Conservation (phyloP, 1,140 invertebrate species). For the Pogonognathellus flavescens region DNA sequence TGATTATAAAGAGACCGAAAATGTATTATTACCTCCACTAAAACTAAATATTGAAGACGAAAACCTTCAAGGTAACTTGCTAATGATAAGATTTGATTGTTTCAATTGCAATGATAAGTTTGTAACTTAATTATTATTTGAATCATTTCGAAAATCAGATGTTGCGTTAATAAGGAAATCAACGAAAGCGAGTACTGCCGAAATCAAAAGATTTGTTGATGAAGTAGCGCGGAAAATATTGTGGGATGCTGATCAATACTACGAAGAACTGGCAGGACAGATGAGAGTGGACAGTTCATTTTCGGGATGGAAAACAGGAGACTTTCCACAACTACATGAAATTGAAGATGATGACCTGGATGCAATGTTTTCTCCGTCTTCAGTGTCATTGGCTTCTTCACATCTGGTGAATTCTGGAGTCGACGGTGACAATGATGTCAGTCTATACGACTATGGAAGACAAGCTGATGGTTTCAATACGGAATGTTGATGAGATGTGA, state of each 20-base stretch:
- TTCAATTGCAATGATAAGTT: not conserved
- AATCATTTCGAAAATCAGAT: too few relatives aligned
- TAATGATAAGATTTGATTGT: not conserved
- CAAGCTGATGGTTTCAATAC: not conserved
- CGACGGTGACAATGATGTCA: not conserved
- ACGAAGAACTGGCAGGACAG: not conserved
- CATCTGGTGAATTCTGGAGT: not conserved
- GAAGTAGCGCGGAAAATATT: not conserved
- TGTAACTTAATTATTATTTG: not conserved
- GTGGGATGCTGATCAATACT: not conserved
- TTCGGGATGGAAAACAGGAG: not conserved
- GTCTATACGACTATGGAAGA: not conserved
- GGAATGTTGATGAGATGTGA: not conserved
- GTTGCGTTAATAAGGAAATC: not conserved
- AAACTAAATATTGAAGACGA: not conserved
- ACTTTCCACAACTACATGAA: conserved; percentile 9
- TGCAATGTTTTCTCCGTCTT: not conserved
- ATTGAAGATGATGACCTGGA: conserved; percentile 32
- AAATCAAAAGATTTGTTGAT: not conserved
- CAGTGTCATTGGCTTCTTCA: not conserved
- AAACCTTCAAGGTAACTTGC: not conserved
- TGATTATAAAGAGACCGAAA: conserved; percentile 4
- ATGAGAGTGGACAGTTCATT: conserved; percentile 16
- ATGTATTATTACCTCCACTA: not conserved
- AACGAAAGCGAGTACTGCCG: not conserved